Evolutionary conservation across 2,797 vertebrate species (phyloP).

Genomic region (Darevskia mixta): DNA sequence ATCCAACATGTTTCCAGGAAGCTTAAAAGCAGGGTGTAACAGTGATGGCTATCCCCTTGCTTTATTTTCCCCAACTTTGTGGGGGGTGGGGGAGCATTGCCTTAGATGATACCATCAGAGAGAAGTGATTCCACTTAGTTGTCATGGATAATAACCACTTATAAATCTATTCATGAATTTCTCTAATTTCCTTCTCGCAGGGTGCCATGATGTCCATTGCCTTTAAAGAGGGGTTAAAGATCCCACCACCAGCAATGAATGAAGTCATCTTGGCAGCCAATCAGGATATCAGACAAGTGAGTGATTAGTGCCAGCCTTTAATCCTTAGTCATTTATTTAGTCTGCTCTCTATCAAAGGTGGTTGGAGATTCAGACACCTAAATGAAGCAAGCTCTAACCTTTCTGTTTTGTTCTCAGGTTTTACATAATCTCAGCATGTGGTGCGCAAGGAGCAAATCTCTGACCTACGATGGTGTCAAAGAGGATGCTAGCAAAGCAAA

Average conservation of each 20-base stretch:
- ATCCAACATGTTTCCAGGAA: background rate
- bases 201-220: conserved; percentile 97
- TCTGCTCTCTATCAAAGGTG: background rate
- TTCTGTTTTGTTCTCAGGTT: conserved; percentile 79
- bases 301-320: background rate
- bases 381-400: background rate
- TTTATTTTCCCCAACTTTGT: background rate
- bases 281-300: conserved; percentile 97
- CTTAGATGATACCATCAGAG: background rate
- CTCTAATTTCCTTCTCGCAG: conserved; percentile 74
- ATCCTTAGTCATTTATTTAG: too few species aligned
- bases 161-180: background rate
- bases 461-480: conserved; percentile 94
- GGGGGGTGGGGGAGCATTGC: background rate
- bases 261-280: conserved; percentile 96
- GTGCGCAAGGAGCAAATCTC: conserved; percentile 90
- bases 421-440: conserved; percentile 98
- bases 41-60: background rate
- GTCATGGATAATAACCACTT: too few species aligned
- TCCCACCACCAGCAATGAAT: conserved; percentile 94
- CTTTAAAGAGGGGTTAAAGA: conserved; percentile 95
- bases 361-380: background rate
- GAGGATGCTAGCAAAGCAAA: conserved; percentile 87
- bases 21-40: background rate
- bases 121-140: background rate